Evolutionary conservation across 2,888 invertebrate genomes (phyloP).

Genomic region (Pristionchus fissidentatus): DNA sequence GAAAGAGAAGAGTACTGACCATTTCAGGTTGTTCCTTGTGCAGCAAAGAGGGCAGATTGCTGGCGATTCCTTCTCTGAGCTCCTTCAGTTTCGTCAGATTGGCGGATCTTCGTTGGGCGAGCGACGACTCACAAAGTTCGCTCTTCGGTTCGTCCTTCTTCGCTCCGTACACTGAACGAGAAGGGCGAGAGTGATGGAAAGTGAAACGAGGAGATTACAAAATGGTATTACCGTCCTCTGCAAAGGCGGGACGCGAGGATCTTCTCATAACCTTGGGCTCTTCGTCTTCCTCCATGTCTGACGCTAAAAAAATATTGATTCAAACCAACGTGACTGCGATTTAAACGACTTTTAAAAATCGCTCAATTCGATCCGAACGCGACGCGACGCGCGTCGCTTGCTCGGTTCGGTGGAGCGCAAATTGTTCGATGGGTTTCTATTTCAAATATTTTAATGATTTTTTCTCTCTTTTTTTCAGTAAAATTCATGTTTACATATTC

Average conservation of each 20-base stretch:
- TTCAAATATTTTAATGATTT: too few species aligned
- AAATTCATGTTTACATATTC: too few species aligned
- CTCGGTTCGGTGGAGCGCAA: too few species aligned
- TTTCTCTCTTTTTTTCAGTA: too few species aligned
- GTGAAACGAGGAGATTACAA: neutral
- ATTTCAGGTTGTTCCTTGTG: constrained; percentile 35
- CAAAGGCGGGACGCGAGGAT: constrained; percentile 67
- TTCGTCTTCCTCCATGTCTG: constrained; percentile 34
- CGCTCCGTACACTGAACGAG: constrained; percentile 66
- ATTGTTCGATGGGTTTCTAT: too few species aligned
- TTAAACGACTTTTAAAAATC: too few species aligned
- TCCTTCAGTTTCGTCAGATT: constrained; percentile 72
- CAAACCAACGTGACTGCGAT: neutral
- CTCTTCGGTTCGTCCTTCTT: constrained; percentile 53
- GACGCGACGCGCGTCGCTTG: too few species aligned
- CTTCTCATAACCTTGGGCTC: constrained; percentile 26
- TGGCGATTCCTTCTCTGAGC: constrained; percentile 23
- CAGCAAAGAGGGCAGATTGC: neutral
- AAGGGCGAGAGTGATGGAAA: neutral
- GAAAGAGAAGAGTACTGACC: neutral
- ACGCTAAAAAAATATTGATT: neutral
- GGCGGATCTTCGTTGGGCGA: constrained; percentile 71
- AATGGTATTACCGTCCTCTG: constrained; percentile 61
- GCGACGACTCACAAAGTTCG: constrained; percentile 68
- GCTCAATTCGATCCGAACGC: too few species aligned